Base-by-base conservation (phyloP, 2,113 vertebrate genomes). In the Sebastes fasciatus region DNA sequence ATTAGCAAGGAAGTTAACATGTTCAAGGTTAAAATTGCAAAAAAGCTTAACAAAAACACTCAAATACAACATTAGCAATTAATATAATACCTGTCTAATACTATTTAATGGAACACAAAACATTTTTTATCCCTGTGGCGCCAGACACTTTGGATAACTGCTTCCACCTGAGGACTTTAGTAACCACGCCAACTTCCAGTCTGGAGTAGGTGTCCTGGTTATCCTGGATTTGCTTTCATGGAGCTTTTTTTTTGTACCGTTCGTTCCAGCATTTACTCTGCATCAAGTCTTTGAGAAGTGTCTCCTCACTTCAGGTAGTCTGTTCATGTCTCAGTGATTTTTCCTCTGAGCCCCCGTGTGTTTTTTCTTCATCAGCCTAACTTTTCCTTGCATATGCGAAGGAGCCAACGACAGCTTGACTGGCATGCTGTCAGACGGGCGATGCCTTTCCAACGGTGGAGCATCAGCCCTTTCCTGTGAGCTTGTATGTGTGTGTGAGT, bases 341-440 rank as follows among this genome's bases (percentile, higher is more conserved):
- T 79, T 88, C 62, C 74, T 77, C 79, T 83, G 78, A 79, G 83
- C 74, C 60, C 49, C 57, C 3, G 14, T 88, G 77, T 91, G 80
- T 84, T 81, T 89, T 86, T 89, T 90, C 86, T 85, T 94, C 90
- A 93, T 96, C 95, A 94, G 86, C 45, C 92, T 96, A 89, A 93
- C 94, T 94, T 97, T 96, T 96, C 92, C 94, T 96, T 96, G 95
- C 96, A 96, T 97, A 96, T 97, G 95, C 95, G 95, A 96, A 91
- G 87, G 80, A 79, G 93, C 87, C 90, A 88, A 83, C 83, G 95
- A 94, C 97, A 97, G 96, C 91, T 97, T 97, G 97, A 98, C 91
- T 97, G 97, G 96, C 98, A 96, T 90, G 90, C 94, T 98, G 98
- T 98, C 98, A 97, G 97, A 97, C 96, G 96, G 96, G 90, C 91